These are phyloP conservation scores for Acromyrmex charruanus DNA, from an alignment of 1,140 invertebrate genomes.

Conservation along the genomic window DNA sequence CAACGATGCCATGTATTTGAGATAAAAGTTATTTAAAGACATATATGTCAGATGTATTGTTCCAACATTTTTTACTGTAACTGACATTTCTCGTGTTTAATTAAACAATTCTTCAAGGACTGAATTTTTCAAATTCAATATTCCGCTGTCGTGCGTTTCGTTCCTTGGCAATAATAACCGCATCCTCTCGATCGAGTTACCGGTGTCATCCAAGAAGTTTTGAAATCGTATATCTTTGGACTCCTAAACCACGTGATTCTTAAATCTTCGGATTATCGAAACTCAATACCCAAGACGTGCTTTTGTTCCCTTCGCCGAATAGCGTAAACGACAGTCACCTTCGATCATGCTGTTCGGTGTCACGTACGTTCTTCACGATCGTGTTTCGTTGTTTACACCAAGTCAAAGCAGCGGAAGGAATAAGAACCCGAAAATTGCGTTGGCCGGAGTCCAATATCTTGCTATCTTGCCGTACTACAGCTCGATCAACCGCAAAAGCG, in stretches of 20 bases:
- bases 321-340: slow-evolving; percentile 11
- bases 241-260: not conserved
- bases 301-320: slow-evolving; percentile 1
- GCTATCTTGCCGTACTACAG: slow-evolving; percentile 34
- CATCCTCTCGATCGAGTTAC: not conserved
- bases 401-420: slow-evolving; percentile 48
- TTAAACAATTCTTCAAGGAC: too few species aligned
- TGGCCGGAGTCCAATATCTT: slow-evolving; percentile 51
- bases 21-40: too few species aligned
- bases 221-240: not conserved
- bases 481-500: slow-evolving; percentile 55
- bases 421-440: slow-evolving; percentile 50
- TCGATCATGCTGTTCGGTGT: slow-evolving; percentile 20
- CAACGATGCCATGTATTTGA: too few species aligned
- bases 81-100: too few species aligned
- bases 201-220: not conserved
- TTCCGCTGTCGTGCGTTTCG: not conserved
- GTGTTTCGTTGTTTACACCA: slow-evolving; percentile 46
- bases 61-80: too few species aligned
- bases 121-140: not conserved
- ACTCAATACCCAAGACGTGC: slow-evolving; percentile 17
- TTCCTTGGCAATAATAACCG: not conserved
- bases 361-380: slow-evolving; percentile 22
- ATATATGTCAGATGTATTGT: too few species aligned
- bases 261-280: slow-evolving; percentile 38